phyloP scores from a whole-genome alignment of 2,113 vertebrate genomes.

The human region DNA sequence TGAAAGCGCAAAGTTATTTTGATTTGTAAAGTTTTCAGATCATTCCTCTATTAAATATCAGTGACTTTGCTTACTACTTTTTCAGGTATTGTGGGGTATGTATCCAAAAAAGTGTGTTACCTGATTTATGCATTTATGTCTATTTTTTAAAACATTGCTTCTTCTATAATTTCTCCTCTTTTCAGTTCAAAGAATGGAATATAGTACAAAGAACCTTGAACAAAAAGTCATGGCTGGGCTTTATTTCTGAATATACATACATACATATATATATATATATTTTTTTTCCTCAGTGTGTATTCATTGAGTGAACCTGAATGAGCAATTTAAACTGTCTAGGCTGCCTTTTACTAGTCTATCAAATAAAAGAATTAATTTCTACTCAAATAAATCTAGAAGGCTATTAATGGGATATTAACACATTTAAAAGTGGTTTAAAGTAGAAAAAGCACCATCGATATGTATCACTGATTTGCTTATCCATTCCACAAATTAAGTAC shows the following conservation, averaged over 20 bases:
- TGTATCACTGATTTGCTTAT: constrained; percentile 10
- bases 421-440: background rate
- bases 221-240: background rate
- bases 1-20: background rate
- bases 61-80: background rate
- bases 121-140: background rate
- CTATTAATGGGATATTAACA: background rate
- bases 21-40: background rate
- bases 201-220: background rate
- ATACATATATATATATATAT: background rate
- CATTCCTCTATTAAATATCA: background rate
- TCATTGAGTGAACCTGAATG: background rate
- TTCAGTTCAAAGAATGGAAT: background rate
- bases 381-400: background rate
- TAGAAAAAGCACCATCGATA: background rate
- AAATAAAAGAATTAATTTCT: background rate
- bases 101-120: background rate
- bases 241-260: background rate
- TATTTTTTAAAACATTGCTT: background rate
- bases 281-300: background rate
- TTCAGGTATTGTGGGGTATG: background rate
- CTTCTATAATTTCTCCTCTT: background rate
- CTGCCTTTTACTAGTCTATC: background rate
- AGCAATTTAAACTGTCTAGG: background rate
- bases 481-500: background rate